Base-by-base conservation (phyloP, 2,888 invertebrate species). In the Entomobrya multifasciata region DNA sequence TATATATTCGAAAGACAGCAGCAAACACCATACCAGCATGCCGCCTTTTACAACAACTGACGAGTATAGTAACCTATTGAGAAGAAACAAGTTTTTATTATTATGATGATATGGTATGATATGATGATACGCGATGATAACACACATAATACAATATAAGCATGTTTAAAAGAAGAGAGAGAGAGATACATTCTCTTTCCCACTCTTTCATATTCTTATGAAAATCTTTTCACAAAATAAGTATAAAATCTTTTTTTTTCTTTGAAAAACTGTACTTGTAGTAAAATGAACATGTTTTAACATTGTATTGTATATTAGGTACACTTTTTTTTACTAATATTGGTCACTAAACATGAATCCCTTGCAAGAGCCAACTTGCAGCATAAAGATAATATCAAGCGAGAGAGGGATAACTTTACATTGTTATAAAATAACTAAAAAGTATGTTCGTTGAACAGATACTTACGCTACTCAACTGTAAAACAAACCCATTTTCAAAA, bases 71-170 rank as follows among this genome's bases (percentile, higher is more conserved):
- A 74, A 30, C 52, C 17, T 36, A 36, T 30, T 36, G 36, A 55
- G 52, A 74, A 74, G 74, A 74, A 74, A 36, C 74, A 74, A 74
- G 74, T 74, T 74, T 74, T 52, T 74, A 22, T 57, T 67, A 36
- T 74, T 74, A n/a, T 65, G 65, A 65, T 65, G 65, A 65, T 65
- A 65, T 65, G 60, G 60, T 65, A 30, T 41, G 65, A 65, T 65
- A 65, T 52, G 74, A 74, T 74, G 55, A 74, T 74, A 74, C 30
- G 27, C 47, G 25, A 47, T 74, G 52, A 74, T 74, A 74, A 30
- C 36, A 65, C 52, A 52, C 52, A 60, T 1, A 60, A 60, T 60
- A 15, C 11, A 60, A 27, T 27, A 4, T 60, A 27, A 60, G 27
- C 27, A 15, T 60, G 10, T 57, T 8, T 57, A 57, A 36, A 36